Evolutionary conservation across 2,113 vertebrate species (phyloP).

Genomic region (Leuciscus idus): DNA sequence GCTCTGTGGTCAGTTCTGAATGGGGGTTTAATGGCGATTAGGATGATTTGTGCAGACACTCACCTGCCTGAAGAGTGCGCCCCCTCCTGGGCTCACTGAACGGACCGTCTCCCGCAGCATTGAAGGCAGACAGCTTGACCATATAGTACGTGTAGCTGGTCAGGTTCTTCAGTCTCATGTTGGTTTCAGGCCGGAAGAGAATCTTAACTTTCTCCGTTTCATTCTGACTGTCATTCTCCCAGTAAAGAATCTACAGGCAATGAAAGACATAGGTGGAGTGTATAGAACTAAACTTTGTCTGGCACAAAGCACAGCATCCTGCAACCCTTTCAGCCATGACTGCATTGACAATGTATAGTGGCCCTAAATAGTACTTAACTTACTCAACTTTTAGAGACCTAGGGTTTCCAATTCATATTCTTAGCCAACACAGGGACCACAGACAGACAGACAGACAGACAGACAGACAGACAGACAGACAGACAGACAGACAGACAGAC

Average conservation of each 20-base stretch:
- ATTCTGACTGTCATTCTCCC: conserved; percentile 86
- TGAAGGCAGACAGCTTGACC: conserved; percentile 89
- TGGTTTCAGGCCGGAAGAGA: conserved; percentile 87
- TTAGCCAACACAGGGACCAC: background rate
- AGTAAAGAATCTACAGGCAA: conserved; percentile 86
- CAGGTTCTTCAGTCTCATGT: conserved; percentile 85
- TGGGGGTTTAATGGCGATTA: conserved; percentile 2
- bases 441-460: no score
- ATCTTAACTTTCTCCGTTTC: conserved; percentile 88
- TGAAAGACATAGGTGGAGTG: background rate
- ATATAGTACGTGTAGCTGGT: conserved; percentile 89
- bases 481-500: no score
- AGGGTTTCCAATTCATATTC: background rate
- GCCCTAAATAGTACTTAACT: background rate
- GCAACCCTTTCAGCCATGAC: background rate
- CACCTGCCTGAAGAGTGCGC: conserved; percentile 89
- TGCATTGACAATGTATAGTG: background rate
- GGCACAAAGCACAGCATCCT: background rate
- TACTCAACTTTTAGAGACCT: background rate
- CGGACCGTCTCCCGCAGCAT: conserved; percentile 89
- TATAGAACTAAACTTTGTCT: background rate
- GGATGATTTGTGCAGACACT: conserved; percentile 36
- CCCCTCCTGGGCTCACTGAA: conserved; percentile 82
- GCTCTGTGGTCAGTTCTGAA: background rate
- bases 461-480: no score